Evolutionary conservation across 2,113 vertebrate genomes (phyloP).

Genomic region (Melanocharis versteri): DNA sequence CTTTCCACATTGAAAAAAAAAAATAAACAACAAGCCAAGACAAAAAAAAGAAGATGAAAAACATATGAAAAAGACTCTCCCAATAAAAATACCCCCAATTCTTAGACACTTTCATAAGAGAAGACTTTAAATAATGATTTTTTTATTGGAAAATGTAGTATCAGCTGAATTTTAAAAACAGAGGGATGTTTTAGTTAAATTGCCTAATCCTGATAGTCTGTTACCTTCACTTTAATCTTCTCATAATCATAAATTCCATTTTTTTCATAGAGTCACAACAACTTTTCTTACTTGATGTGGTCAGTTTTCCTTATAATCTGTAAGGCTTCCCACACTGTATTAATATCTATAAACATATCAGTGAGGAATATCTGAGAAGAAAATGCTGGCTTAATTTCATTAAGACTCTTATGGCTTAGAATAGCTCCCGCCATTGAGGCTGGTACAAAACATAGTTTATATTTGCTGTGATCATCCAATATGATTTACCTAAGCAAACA

Average conservation of each 20-base stretch:
- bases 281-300: background rate
- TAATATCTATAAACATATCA: background rate
- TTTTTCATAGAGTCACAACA: background rate
- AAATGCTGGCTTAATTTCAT: background rate
- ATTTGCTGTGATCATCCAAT: background rate
- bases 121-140: background rate
- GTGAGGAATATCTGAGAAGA: background rate
- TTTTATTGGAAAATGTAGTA: background rate
- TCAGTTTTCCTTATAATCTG: background rate
- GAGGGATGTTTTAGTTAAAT: background rate
- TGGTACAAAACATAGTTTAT: background rate
- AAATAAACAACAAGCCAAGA: background rate
- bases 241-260: background rate
- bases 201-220: background rate
- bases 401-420: background rate
- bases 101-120: background rate
- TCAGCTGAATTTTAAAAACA: background rate
- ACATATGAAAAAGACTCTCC: background rate
- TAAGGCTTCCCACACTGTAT: background rate
- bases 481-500: background rate
- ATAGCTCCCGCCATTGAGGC: background rate
- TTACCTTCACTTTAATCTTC: background rate
- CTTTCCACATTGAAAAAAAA: background rate
- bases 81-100: rapidly evolving
- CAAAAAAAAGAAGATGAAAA: background rate